Evolutionary conservation across 2,113 vertebrate genomes (phyloP).

Genomic region (Centropristis striata): DNA sequence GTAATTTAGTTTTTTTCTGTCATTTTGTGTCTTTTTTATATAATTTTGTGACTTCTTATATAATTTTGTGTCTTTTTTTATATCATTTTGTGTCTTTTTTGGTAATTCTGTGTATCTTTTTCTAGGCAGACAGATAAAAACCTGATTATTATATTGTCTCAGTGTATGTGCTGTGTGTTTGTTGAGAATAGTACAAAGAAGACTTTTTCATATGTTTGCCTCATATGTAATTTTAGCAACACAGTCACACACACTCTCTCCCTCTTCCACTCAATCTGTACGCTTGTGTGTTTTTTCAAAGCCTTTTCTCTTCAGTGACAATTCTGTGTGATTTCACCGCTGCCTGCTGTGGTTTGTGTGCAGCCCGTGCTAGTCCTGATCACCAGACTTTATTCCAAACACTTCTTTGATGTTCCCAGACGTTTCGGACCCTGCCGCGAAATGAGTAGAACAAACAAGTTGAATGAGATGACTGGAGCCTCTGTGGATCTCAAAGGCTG

Average conservation of each 20-base stretch:
- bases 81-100: too few species aligned
- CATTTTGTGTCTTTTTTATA: too few species aligned
- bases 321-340: conserved; percentile 36
- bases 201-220: neutral
- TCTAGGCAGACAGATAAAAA: too few species aligned
- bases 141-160: neutral
- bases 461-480: conserved; percentile 55
- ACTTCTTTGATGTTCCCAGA: conserved; percentile 64
- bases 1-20: too few species aligned
- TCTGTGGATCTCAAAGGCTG: conserved; percentile 61
- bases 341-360: conserved; percentile 19
- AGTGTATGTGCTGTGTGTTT: neutral
- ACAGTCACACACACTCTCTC: conserved; percentile 5
- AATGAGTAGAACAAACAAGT: conserved; percentile 67
- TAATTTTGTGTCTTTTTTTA: too few species aligned
- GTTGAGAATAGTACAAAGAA: neutral
- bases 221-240: conserved; percentile 13
- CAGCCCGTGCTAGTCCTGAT: conserved; percentile 48
- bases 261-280: neutral
- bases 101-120: too few species aligned
- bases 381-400: conserved; percentile 66
- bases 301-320: conserved; percentile 23
- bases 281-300: conserved; percentile 25
- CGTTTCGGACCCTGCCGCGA: conserved; percentile 39
- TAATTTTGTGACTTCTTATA: too few species aligned